Base-by-base conservation (phyloP, 2,797 vertebrate genomes). In the Chelidonichthys spinosus region DNA sequence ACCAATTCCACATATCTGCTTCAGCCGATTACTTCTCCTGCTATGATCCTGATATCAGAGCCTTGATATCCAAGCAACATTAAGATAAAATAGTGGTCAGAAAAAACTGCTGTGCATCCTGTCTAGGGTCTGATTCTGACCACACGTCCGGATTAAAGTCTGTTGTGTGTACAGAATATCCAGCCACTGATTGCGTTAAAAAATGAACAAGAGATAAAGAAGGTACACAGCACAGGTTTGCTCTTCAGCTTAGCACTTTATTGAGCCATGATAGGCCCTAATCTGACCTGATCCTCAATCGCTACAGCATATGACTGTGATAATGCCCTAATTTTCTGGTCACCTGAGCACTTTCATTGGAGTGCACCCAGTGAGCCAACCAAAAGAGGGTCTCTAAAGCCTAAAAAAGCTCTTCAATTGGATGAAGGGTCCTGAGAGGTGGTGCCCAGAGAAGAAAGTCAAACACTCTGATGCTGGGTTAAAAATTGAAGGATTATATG, bases 311-410 rank as follows among this genome's bases (percentile, higher is more conserved):
- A 93, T 86, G 90, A 76, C 90, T 89, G 79, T 89, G 85, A 94
- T 94, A 94, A 94, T 93, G 86, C 93, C 76, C 90, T 93, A 76
- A 91, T 94, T 95, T 94, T 94, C 92, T 93, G 94, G 91, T 94
- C 90, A 95, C 93, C 93, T 93, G 93, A 94, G 76, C 92, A 85
- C 91, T 94, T 94, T 94, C 91, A 94, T 39, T 77, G 65, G 58
- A 69, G 84, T 79, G 82, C 87, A 87, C 87, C 90, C 88, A 8
- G 63, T 37, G 67, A 83, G 87, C 64, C 68, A 46, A 67, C 75
- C 76, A 79, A 88, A 79, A 89, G 67, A 72, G 70, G 87, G 83
- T 86, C 86, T 80, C 81, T 87, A 86, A 90, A 83, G 63, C 89
- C 66, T 70, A 1, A 73, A 74, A 42, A 66, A 78, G 60, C 72